A percentile compares a stretch with the other conserved stretches of the same genome.
phyloP scores from a whole-genome alignment of 2,113 vertebrate species.

The Seriola aureovittata region DNA sequence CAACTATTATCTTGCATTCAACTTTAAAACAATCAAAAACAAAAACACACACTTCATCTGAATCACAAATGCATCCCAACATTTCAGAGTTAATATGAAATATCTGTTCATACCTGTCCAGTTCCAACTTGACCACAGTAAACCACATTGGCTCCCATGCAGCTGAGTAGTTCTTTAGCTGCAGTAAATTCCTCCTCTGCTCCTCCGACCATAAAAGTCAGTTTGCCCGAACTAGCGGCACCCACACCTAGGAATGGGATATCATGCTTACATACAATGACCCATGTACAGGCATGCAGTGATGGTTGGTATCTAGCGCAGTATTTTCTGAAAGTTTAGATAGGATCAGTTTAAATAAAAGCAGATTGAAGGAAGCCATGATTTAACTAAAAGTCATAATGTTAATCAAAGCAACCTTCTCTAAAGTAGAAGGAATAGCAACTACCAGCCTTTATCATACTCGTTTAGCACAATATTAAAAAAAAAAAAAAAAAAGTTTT shows the following conservation, averaged over 20 bases:
- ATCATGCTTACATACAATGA: slow-evolving; percentile 24
- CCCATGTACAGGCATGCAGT: not conserved
- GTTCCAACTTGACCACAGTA: slow-evolving; percentile 97
- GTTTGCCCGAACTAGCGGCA: slow-evolving; percentile 94
- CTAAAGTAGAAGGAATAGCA: not conserved
- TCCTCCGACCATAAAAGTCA: slow-evolving; percentile 99
- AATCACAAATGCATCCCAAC: not conserved
- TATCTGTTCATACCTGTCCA: slow-evolving; percentile 88
- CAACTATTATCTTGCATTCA: not conserved
- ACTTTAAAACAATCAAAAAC: too few relatives aligned
- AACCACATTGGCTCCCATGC: slow-evolving; percentile 96
- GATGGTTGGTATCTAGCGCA: not conserved
- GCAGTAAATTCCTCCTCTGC: slow-evolving; percentile 95
- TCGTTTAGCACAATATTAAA: not conserved
- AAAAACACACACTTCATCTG: not conserved
- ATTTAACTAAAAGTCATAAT: not conserved
- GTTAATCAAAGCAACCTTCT: not conserved
- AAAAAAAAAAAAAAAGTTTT: too few relatives aligned
- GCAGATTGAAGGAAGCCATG: not conserved
- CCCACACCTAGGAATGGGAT: slow-evolving; percentile 90
- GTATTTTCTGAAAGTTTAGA: not conserved
- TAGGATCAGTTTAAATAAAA: not conserved
- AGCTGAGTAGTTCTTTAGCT: slow-evolving; percentile 92
- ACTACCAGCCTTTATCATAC: not conserved
- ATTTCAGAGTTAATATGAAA: not conserved